These are phyloP conservation scores for Tokudaia tokunoshimensis DNA, from an alignment of 2,797 vertebrate species.

Conservation along the genomic window DNA sequence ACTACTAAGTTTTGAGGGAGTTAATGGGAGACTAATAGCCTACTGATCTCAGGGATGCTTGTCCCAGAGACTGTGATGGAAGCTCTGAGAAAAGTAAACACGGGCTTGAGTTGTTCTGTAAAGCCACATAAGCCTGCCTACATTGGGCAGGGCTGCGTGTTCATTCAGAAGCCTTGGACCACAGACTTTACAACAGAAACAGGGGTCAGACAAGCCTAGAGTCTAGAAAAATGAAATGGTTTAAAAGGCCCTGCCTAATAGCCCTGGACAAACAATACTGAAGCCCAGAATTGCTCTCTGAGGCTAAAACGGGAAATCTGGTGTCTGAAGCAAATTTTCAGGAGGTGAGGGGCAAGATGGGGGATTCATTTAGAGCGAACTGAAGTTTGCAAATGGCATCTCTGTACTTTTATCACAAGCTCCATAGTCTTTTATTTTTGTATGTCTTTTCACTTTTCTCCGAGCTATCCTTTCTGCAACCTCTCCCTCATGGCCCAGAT, in stretches of 20 bases:
- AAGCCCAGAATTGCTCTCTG: background rate
- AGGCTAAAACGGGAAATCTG: conserved; percentile 17
- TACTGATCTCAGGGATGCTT: conserved; percentile 66
- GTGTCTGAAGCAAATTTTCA: conserved; percentile 43
- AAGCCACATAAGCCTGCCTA: conserved; percentile 67
- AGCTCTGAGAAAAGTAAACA: conserved; percentile 74
- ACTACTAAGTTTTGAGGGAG: background rate
- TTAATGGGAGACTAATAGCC: conserved; percentile 1
- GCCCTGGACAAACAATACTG: background rate
- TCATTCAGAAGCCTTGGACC: conserved; percentile 61
- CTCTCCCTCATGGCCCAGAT: background rate
- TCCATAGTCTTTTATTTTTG: conserved; percentile 29
- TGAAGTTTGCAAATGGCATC: conserved; percentile 46
- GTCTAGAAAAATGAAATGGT: conserved; percentile 48
- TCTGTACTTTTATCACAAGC: conserved; percentile 54
- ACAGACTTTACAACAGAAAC: conserved; percentile 25
- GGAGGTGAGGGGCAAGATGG: background rate
- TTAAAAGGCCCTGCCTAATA: background rate
- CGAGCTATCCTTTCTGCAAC: conserved; percentile 57
- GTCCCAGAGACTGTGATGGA: conserved; percentile 45
- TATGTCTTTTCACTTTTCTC: conserved; percentile 50
- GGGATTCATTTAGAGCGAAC: conserved; percentile 43
- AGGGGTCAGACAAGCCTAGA: conserved; percentile 15
- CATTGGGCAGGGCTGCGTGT: conserved; percentile 58
- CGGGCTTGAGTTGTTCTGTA: conserved; percentile 59